These are phyloP conservation scores for Charadrius vociferus DNA, from an alignment of 2,113 vertebrate species.

Conservation along the genomic window DNA sequence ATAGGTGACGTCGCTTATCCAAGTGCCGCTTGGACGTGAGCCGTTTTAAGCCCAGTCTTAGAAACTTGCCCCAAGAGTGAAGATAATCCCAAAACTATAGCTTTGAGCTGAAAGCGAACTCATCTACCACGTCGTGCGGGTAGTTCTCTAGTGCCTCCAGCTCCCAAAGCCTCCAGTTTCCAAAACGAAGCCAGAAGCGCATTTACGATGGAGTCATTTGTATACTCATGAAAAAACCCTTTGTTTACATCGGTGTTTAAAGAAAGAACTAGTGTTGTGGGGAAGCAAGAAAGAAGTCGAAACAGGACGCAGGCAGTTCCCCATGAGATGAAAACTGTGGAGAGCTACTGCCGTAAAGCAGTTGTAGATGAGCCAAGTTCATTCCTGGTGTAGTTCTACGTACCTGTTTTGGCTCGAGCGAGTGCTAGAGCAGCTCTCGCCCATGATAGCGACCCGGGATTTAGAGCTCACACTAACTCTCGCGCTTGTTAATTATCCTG, in stretches of 20 bases:
- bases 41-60: not conserved
- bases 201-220: not conserved
- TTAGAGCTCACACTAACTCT: rapidly evolving
- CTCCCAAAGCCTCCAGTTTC: not conserved
- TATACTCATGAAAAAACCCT: not conserved
- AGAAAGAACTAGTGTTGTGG: rapidly evolving
- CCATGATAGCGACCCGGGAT: rapidly evolving
- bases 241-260: not conserved
- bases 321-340: rapidly evolving
- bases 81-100: not conserved
- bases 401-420: not conserved
- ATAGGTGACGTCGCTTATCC: not conserved
- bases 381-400: rapidly evolving
- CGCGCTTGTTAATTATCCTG: not conserved
- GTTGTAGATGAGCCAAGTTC: not conserved
- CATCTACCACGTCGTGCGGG: rapidly evolving
- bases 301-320: not conserved
- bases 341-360: not conserved
- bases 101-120: not conserved
- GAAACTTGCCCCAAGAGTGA: not conserved
- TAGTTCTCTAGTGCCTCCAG: not conserved
- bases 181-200: rapidly evolving
- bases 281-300: not conserved
- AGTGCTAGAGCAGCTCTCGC: not conserved
- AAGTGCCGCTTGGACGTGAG: rapidly evolving